Evolutionary conservation across 1,140 invertebrate genomes (phyloP).

Genomic region (Aphaenogaster ashmeadi): DNA sequence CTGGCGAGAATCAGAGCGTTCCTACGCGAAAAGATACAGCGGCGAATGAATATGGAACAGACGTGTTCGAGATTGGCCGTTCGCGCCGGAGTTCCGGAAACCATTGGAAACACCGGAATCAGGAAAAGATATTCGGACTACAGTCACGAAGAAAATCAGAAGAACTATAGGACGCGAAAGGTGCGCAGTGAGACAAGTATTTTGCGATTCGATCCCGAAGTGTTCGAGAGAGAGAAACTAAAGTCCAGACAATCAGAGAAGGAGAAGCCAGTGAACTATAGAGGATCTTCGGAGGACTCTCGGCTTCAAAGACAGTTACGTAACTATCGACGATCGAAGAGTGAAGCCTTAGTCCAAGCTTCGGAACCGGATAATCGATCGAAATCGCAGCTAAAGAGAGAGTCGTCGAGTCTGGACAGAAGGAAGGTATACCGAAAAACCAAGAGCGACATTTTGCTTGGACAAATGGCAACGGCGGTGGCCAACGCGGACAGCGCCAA

Average conservation of each 20-base stretch:
- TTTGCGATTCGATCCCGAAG: conserved; percentile 67
- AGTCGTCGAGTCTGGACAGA: conserved; percentile 59
- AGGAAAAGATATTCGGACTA: conserved; percentile 73
- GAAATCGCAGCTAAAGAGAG: conserved; percentile 49
- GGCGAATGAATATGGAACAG: conserved; percentile 75
- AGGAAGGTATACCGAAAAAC: conserved; percentile 82
- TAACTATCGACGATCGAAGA: conserved; percentile 66
- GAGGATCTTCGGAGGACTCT: conserved; percentile 18
- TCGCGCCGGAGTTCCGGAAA: not conserved
- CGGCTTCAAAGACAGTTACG: conserved; percentile 17
- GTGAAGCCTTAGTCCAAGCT: conserved; percentile 56
- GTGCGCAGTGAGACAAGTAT: conserved; percentile 81
- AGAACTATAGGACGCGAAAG: conserved; percentile 78
- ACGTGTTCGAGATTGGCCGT: conserved; percentile 46
- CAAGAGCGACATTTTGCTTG: conserved; percentile 81
- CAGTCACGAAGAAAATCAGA: conserved; percentile 29
- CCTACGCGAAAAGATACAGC: conserved; percentile 75
- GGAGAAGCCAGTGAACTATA: conserved; percentile 38
- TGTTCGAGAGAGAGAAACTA: conserved; percentile 44
- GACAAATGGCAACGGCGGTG: conserved; percentile 43
- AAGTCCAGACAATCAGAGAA: conserved; percentile 14
- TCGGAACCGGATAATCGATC: conserved; percentile 29
- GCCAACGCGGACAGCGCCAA: conserved; percentile 69
- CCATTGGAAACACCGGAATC: conserved; percentile 49
- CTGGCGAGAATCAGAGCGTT: conserved; percentile 75